phyloP scores from a whole-genome alignment of 2,797 vertebrate species.

The Hapalemur alaotrensis region DNA sequence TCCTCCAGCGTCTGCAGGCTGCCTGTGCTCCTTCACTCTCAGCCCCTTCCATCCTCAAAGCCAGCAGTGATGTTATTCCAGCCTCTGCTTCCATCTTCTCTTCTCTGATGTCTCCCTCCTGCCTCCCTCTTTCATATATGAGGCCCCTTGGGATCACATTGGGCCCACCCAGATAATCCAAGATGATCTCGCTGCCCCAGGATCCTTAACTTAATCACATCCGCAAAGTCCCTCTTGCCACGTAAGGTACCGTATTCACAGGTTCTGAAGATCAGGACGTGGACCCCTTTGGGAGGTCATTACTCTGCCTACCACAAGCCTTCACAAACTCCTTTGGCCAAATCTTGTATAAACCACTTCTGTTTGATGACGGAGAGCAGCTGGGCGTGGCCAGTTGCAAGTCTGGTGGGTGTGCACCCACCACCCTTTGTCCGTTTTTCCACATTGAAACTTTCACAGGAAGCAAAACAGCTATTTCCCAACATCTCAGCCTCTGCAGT shows the following conservation, averaged over 20 bases:
- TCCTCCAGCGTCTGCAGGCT: background rate
- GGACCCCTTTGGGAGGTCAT: background rate
- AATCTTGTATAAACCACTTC: background rate
- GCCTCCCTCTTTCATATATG: background rate
- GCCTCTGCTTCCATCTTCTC: background rate
- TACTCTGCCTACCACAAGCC: background rate
- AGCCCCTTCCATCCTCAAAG: background rate
- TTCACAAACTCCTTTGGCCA: no score
- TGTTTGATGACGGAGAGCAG: background rate
- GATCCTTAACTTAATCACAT: no score
- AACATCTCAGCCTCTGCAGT: no score
- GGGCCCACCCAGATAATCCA: background rate
- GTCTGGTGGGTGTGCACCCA: background rate
- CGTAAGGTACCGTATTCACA: background rate
- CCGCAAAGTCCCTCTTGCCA: background rate
- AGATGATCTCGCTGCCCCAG: background rate
- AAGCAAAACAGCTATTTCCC: background rate
- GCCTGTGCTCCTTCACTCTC: background rate
- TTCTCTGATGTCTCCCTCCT: background rate
- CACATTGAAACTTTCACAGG: background rate
- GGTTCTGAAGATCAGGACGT: background rate
- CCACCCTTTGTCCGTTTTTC: fast-evolving
- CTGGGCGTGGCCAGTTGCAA: no score
- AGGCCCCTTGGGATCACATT: background rate
- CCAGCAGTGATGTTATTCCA: background rate